Evolutionary conservation across 2,888 invertebrate species (phyloP).

Genomic region (Leptopilina syphax): DNA sequence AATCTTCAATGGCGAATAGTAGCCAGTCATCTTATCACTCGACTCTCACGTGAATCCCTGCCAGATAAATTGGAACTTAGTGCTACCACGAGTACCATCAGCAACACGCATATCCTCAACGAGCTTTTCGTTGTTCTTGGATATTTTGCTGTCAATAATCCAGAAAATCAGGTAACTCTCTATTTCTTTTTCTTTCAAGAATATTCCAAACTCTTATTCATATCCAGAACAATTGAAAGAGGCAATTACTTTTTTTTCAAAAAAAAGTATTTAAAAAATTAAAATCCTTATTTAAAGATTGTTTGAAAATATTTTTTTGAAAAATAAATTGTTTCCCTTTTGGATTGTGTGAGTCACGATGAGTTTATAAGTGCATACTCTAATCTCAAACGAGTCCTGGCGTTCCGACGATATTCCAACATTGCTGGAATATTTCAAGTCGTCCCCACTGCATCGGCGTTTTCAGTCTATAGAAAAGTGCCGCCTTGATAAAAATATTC

Average conservation of each 20-base stretch:
- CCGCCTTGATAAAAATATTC: slow-evolving; percentile 50
- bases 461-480: slow-evolving; percentile 49
- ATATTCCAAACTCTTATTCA: background rate
- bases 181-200: background rate
- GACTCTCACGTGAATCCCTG: slow-evolving; percentile 79
- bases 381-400: slow-evolving; percentile 59
- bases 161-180: slow-evolving; percentile 84
- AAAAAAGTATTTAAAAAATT: too few relatives aligned
- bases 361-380: slow-evolving; percentile 44
- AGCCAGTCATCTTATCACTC: slow-evolving; percentile 88
- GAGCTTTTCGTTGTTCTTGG: slow-evolving; percentile 90
- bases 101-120: slow-evolving; percentile 84
- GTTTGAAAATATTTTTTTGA: background rate
- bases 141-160: slow-evolving; percentile 89
- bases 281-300: background rate
- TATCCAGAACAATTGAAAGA: too few relatives aligned
- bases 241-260: too few relatives aligned
- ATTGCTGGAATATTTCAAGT: slow-evolving; percentile 62
- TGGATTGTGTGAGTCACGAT: slow-evolving; percentile 37
- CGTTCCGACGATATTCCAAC: slow-evolving; percentile 63
- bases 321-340: slow-evolving; percentile 1
- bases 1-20: slow-evolving; percentile 93
- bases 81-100: slow-evolving; percentile 75
- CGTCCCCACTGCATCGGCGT: slow-evolving; percentile 43
- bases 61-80: slow-evolving; percentile 62